Percentiles rank a stretch among this genome's conserved stretches.
Conservation (phyloP, 2,113 vertebrate genomes). For the Symphodus melops region DNA sequence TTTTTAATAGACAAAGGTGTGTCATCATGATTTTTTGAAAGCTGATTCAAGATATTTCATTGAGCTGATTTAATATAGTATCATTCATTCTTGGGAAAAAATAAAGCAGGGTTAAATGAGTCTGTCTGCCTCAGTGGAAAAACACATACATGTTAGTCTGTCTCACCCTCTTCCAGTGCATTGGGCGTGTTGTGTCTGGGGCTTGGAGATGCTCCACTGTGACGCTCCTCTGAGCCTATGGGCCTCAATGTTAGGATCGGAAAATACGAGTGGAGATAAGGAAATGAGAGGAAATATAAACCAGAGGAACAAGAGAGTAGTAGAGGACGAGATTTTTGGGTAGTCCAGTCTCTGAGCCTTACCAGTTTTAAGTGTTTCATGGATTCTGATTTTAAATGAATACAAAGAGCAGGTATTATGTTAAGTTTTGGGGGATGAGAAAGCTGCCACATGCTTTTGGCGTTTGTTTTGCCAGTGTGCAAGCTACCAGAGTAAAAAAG, state of each 20-base stretch:
- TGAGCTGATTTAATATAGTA: background rate
- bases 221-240: slow-evolving; percentile 69
- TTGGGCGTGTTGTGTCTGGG: slow-evolving; percentile 69
- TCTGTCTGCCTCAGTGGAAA: background rate
- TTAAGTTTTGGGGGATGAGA: too few relatives aligned
- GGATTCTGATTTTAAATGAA: too few relatives aligned
- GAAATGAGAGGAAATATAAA: background rate
- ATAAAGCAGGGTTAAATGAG: slow-evolving; percentile 16
- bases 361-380: too few relatives aligned
- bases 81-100: background rate
- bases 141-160: slow-evolving; percentile 20
- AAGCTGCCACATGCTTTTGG: too few relatives aligned
- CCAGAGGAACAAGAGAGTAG: background rate
- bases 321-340: background rate
- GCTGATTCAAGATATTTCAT: too few relatives aligned
- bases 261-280: background rate
- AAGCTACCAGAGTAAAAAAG: too few relatives aligned
- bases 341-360: too few relatives aligned
- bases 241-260: background rate
- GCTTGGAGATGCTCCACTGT: slow-evolving; percentile 67
- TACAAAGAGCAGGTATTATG: too few relatives aligned
- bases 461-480: too few relatives aligned
- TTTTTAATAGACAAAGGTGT: too few relatives aligned
- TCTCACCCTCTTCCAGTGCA: slow-evolving; percentile 4
- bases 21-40: too few relatives aligned